Percentiles rank a stretch among this genome's conserved stretches.
Evolutionary conservation across 2,113 vertebrate species (phyloP).

Genomic region (Sarotherodon lohbergeri): DNA sequence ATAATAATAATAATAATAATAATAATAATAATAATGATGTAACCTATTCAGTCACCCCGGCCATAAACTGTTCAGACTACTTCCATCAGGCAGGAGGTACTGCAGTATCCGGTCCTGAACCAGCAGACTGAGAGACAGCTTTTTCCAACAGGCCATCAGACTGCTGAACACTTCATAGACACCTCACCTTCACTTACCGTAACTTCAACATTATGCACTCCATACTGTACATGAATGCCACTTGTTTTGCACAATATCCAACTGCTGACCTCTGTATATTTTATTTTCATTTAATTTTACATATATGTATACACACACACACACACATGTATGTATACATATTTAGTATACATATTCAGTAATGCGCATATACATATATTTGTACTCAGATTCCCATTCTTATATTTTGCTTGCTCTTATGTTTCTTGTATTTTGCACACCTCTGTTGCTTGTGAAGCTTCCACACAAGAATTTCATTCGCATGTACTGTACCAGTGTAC

Average conservation of each 20-base stretch:
- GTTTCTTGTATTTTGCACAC: background rate
- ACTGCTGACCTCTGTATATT: background rate
- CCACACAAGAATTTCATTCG: no score
- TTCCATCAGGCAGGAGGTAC: background rate
- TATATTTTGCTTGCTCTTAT: background rate
- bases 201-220: background rate
- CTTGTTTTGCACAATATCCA: background rate
- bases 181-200: background rate
- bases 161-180: background rate
- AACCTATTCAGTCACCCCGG: background rate
- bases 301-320: background rate
- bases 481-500: no score
- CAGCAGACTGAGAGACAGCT: background rate
- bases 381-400: background rate
- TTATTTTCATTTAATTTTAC: background rate
- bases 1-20: background rate
- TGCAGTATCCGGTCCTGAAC: background rate
- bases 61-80: background rate
- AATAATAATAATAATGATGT: no score
- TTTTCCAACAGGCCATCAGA: background rate
- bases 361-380: background rate
- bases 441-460: background rate
- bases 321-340: background rate
- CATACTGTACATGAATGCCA: background rate
- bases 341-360: background rate